Evolutionary conservation across 2,113 vertebrate species (phyloP), one percentile per base, ranked within the genome.

Genomic region (Alces alces): DNA sequence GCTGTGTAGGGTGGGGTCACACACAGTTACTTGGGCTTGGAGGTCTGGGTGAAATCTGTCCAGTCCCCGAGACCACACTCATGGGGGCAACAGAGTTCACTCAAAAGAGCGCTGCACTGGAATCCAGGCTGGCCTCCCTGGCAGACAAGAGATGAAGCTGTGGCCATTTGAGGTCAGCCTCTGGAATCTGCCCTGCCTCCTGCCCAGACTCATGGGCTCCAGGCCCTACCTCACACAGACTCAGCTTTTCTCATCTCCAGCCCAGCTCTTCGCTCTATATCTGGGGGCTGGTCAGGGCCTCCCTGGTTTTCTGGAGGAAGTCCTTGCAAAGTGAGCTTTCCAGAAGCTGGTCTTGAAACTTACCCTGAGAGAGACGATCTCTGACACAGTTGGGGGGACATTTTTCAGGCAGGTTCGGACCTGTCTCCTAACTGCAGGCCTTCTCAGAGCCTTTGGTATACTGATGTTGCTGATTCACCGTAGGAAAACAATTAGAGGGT

Each of bases 101-200:
- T 55, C 13, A 0, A 39, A 86, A n/a, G 2, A 36, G 7, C 0
- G 12, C 55, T 66, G 0, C 2, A 17, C 50, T 66, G 0, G 19
- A 70, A 84, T 27, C 9, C 39, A 27, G 11, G 6, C 27, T 16
- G 50, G 9, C 8, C 70, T 36, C 16, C 0, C 0, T 39, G 21
- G 8, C 12, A 79, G 23, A 45, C 4, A 36, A 57, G 73, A 90
- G 27, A 36, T 30, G 23, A 50, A 82, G 33, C 33, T 11, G 1
- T 6, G 17, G 79, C 17, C 23, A 39, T 21, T 13, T 17, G 10
- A 4, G 25, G 19, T 21, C 58, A 33, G 5, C 5, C 36, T 47
- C 25, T 25, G 25, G n/a, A 33, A 16, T 58, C 28, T 3, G 1
- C 1, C 11, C 19, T 6, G 19, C 9, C 14, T 54, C 36, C 5